phyloP scores from a whole-genome alignment of 2,888 invertebrate species.

The Thysanoteuthis rhombus region DNA sequence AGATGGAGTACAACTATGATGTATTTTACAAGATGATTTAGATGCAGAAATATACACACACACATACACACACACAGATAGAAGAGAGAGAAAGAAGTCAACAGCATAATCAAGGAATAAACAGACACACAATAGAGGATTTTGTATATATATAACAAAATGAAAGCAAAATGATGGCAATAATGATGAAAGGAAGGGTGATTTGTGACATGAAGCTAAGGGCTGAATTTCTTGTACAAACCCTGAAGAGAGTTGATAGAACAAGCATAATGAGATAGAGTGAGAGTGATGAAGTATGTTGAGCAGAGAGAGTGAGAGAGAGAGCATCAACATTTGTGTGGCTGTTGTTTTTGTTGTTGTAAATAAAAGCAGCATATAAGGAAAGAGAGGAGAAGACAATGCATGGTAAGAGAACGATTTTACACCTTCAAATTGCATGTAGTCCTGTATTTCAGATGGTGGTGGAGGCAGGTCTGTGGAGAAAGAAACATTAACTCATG shows the following conservation, averaged over 20 bases:
- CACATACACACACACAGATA: not conserved
- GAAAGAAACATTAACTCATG: slow-evolving; percentile 49
- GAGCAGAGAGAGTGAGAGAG: not conserved
- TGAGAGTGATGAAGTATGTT: not conserved
- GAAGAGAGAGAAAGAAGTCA: too few relatives aligned
- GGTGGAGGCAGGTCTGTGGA: slow-evolving; percentile 41
- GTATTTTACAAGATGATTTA: not conserved
- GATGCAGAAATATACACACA: not conserved
- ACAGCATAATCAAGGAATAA: not conserved
- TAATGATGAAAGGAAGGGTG: not conserved
- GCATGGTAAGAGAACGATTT: not conserved
- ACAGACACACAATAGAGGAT: not conserved
- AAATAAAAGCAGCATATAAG: not conserved
- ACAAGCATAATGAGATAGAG: not conserved
- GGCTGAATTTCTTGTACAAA: not conserved
- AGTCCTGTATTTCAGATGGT: slow-evolving; percentile 46
- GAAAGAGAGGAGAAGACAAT: not conserved
- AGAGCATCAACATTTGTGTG: not conserved
- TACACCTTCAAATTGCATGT: slow-evolving; percentile 14
- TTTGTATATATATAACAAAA: not conserved
- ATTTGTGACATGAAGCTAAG: not conserved
- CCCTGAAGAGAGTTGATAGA: not conserved
- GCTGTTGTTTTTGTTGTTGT: not conserved
- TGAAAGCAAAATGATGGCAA: too few relatives aligned
- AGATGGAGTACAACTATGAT: not conserved